Conservation (phyloP, 2,888 invertebrate genomes). For the Synergus japonicus region DNA sequence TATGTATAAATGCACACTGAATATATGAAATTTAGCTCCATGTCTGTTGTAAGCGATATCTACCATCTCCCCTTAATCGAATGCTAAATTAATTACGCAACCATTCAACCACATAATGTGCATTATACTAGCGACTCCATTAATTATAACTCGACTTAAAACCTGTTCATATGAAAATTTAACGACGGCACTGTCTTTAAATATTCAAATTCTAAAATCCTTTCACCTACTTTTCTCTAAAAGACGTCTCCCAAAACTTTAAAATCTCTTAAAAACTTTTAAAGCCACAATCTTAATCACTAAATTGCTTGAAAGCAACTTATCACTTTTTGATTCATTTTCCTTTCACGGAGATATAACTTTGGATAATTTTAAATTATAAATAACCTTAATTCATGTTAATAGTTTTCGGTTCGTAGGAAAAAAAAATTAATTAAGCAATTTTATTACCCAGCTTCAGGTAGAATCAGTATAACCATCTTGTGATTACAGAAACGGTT, state of each 20-base stretch:
- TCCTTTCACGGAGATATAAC: background rate
- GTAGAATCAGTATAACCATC: background rate
- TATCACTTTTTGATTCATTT: too few species aligned
- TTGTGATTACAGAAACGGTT: background rate
- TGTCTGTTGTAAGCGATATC: slow-evolving; percentile 24
- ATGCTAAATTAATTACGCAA: slow-evolving; percentile 43
- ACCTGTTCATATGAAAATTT: too few species aligned
- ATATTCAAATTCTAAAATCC: too few species aligned
- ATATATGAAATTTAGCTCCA: slow-evolving; percentile 55
- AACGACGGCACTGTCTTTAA: too few species aligned
- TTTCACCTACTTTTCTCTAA: too few species aligned
- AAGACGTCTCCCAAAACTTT: too few species aligned
- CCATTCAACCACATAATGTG: slow-evolving; percentile 7
- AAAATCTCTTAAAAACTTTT: too few species aligned
- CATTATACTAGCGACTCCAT: background rate
- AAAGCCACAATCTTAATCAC: too few species aligned
- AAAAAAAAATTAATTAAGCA: background rate
- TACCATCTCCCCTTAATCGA: slow-evolving; percentile 43
- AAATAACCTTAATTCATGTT: too few species aligned
- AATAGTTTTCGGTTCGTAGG: background rate
- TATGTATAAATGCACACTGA: too few species aligned
- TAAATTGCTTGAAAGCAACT: too few species aligned
- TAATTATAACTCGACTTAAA: background rate
- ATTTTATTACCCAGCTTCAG: background rate
- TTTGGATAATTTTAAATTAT: too few species aligned